Percentiles rank a stretch among this genome's conserved stretches.
Conservation (phyloP, 2,888 invertebrate species). For the Chrysolina americana region DNA sequence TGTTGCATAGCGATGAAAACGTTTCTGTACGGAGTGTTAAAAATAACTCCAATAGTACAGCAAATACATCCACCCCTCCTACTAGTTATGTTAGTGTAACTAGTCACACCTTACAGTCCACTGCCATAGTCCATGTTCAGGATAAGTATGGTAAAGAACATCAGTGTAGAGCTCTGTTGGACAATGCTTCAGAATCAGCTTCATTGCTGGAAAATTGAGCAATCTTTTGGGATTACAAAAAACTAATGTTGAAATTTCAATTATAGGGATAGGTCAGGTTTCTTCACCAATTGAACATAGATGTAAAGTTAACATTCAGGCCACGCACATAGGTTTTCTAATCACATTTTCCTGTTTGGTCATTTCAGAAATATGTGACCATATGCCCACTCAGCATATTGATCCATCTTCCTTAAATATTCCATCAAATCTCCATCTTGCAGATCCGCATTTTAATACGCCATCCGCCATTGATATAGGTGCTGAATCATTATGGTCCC, state of each 20-base stretch:
- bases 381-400: background rate
- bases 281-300: conserved; percentile 13
- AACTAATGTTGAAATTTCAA: conserved; percentile 11
- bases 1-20: conserved; percentile 10
- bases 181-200: conserved; percentile 36
- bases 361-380: conserved; percentile 6
- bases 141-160: conserved; percentile 4
- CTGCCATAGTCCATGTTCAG: conserved; percentile 25
- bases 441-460: conserved; percentile 24
- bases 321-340: conserved; percentile 7
- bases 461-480: conserved; percentile 31
- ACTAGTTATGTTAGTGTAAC: background rate
- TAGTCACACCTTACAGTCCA: conserved; percentile 22
- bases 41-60: background rate
- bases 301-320: conserved; percentile 17
- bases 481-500: conserved; percentile 33
- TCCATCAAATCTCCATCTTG: conserved; percentile 28
- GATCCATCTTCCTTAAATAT: conserved; percentile 13
- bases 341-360: conserved; percentile 20
- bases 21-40: background rate
- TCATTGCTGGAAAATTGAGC: conserved; percentile 27
- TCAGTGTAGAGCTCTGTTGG: conserved; percentile 27
- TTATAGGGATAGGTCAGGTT: conserved; percentile 8
- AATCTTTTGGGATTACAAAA: conserved; percentile 17
- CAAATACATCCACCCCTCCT: background rate